Base-by-base conservation (phyloP, 2,113 vertebrate genomes). In the Burhinus oedicnemus region DNA sequence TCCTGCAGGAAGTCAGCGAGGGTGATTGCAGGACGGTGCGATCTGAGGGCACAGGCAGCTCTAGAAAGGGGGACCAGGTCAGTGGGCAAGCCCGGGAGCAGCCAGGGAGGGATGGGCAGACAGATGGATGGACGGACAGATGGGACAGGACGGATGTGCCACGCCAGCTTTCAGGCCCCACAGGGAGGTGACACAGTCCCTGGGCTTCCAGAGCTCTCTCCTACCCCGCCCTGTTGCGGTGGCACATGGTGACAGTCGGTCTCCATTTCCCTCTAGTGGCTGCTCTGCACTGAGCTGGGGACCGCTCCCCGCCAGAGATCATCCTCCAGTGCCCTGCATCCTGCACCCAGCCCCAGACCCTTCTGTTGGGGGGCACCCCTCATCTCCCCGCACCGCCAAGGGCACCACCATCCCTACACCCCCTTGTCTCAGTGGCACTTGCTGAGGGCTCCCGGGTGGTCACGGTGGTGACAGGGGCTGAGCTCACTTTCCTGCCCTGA, bases 231-330 rank as follows among this genome's bases (percentile, higher is more conserved):
- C 61, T 36, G 58, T 79, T 22, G 47, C 40, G 9, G 19, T 74
- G 83, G 42, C 93, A 65, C 83, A 49, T 0, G 89, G 68, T 90
- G 93, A 95, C 95, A 72, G 58, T 52, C 10, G 84, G 95, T 96
- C 96, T 97, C 83, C 93, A 65, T 96, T 93, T 95, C 96, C 96
- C 95, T 96, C 97, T 97, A 97, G 95, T 44, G 96, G 95, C 88
- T 92, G 97, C 87, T 94, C 71, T 66, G 88, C 62, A 61, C 23
- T 15, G 22, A 72, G 69, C 93, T 40, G 44, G 83, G 52, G 17
- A 47, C 61, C 3, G 12, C 74, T 77, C 58, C 62, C 25, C 1
- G 29, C 42, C 1, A 12, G 10, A 51, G 40, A 29, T 36, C 58
- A 36, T n/a, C 57, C 65, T 68, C 38, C 51, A 34, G 69, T 75